A percentile compares a stretch with the other conserved stretches of the same genome.
Conservation (phyloP, 92 coral and sea anemone species). For the Hydrozoanthus gracilis region DNA sequence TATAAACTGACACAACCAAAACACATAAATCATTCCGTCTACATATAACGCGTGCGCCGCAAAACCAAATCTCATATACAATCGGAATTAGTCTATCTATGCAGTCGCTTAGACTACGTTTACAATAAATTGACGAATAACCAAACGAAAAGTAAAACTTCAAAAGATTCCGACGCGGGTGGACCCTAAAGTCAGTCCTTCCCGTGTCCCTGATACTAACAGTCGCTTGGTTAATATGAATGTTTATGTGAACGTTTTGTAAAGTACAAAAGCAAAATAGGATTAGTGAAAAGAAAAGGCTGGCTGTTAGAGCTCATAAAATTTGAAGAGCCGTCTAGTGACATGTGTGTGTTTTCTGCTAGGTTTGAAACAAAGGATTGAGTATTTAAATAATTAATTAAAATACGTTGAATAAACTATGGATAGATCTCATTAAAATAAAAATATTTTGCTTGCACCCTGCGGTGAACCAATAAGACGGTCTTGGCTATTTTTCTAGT, state of each 20-base stretch:
- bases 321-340: not conserved
- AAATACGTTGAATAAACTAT: slow-evolving; percentile 30
- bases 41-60: slow-evolving; percentile 3
- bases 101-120: slow-evolving; percentile 25
- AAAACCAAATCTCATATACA: slow-evolving; percentile 27
- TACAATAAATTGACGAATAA: slow-evolving; percentile 41
- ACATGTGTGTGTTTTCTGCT: slow-evolving; percentile 33
- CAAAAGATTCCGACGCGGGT: slow-evolving; percentile 35
- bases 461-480: slow-evolving; percentile 24
- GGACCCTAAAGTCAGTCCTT: not conserved
- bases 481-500: slow-evolving; percentile 2
- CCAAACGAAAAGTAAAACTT: slow-evolving; percentile 23
- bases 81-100: not conserved
- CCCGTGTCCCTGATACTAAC: not conserved
- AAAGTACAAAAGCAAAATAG: not conserved
- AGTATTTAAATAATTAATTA: slow-evolving; percentile 51
- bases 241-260: not conserved
- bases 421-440: slow-evolving; percentile 44
- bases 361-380: slow-evolving; percentile 34
- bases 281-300: slow-evolving; percentile 12
- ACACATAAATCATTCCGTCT: slow-evolving; percentile 1
- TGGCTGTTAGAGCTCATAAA: slow-evolving; percentile 2
- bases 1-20: not conserved
- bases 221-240: not conserved
- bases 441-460: slow-evolving; percentile 38